These are phyloP conservation scores for Spilarctia lutea DNA, from an alignment of 2,888 invertebrate species.

Conservation along the genomic window DNA sequence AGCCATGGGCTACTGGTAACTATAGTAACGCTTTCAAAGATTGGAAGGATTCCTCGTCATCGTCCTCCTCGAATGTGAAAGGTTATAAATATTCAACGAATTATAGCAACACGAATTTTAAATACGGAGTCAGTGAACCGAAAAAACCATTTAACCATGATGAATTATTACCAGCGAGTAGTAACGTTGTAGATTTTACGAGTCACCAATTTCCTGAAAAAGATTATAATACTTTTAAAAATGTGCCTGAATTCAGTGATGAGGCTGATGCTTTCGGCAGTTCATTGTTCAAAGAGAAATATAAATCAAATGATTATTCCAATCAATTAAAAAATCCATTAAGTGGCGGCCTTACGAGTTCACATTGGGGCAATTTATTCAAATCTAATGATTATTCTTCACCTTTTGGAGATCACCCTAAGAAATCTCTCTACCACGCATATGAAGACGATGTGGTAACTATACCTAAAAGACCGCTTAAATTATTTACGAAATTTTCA, in stretches of 20 bases:
- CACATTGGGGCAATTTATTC: slow-evolving; percentile 74
- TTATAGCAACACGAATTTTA: slow-evolving; percentile 71
- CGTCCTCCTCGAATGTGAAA: slow-evolving; percentile 49
- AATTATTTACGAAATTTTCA: slow-evolving; percentile 60
- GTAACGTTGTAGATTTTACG: slow-evolving; percentile 67
- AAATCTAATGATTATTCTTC: slow-evolving; percentile 68
- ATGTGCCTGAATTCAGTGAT: slow-evolving; percentile 65
- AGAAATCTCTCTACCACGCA: slow-evolving; percentile 57
- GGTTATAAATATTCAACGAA: slow-evolving; percentile 76
- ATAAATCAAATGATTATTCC: slow-evolving; percentile 67
- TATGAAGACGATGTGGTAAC: slow-evolving; percentile 71
- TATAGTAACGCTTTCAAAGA: slow-evolving; percentile 61
- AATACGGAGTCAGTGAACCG: slow-evolving; percentile 64
- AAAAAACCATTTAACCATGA: slow-evolving; percentile 69
- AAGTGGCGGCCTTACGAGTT: slow-evolving; percentile 63
- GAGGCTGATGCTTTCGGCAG: slow-evolving; percentile 61
- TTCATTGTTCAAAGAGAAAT: slow-evolving; percentile 62
- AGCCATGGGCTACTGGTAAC: slow-evolving; percentile 60
- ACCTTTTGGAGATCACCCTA: slow-evolving; percentile 62
- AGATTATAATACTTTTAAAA: slow-evolving; percentile 69
- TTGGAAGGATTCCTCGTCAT: slow-evolving; percentile 59
- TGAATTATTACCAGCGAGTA: slow-evolving; percentile 74
- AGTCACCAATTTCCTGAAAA: slow-evolving; percentile 67
- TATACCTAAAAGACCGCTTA: slow-evolving; percentile 73
- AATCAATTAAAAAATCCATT: slow-evolving; percentile 69